Evolutionary conservation across 2,797 vertebrate species (phyloP), one percentile per base, ranked within the genome.

Genomic region (Ciconia nigra): DNA sequence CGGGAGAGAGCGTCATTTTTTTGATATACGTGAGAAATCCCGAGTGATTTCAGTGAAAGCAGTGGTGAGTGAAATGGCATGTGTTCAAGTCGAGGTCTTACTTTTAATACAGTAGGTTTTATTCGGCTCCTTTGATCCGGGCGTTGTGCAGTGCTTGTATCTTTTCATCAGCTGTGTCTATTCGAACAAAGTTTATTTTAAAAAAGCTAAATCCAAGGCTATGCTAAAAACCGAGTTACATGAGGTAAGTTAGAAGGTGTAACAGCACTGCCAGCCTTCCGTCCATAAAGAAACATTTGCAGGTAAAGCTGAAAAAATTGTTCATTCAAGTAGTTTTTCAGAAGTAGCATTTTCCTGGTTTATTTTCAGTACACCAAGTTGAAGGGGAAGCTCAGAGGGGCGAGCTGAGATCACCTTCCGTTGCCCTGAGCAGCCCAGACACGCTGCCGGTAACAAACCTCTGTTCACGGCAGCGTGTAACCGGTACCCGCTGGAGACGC

Each of bases 381-480:
- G 3, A 19, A 28, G 22, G 28, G 39, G 54, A 24, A 11, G 54
- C 39, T 33, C 13, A 2, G 21, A 69, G 19, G 15, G 29, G 10
- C 28, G 6, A 28, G 55, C 15, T 3, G 19, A 12, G 47, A 15
- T 22, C 15, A 3, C 7, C 9, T 4, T 14, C 25, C 5, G 7
- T 9, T 7, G 20, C n/a, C 1, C 8, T 42, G 29, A 13, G 35
- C 1, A 10, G n/a, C 22, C 41, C 28, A 4, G 37, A 8, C 1
- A 5, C 10, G 4, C 26, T 7, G 21, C 15, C 4, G 31, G 29
- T 26, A 31, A 26, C 14, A 26, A 65, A 42, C 16, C 25, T 26
- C 3, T 5, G 3, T 44, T 22, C 2, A 0, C 14, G 14, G 17
- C 46, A 35, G 21, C 10, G 2, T 6, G 19, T 10, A 9, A 2